Evolutionary conservation across 2,888 invertebrate genomes (phyloP), one percentile per base, ranked within the genome.

Genomic region (Corbicula japonica): DNA sequence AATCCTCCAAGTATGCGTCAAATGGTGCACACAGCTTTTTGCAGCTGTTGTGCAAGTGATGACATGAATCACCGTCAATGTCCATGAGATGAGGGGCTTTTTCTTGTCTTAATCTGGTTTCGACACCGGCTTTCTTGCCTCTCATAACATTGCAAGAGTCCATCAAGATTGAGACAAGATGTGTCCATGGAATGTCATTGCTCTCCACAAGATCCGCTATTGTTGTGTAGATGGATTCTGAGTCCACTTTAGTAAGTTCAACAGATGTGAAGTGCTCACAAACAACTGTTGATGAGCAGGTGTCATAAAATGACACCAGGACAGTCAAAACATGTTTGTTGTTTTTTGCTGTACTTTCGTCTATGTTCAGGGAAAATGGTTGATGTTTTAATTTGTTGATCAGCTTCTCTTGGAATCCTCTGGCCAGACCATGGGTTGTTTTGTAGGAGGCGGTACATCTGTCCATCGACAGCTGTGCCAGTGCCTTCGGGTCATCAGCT

Each of bases 141-240:
- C 86, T 5, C 86, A 88, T 88, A 0, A 86, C 84, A 38, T 48
- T 62, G 35, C 85, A 86, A 2, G 85, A 85, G 66, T 87, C 88
- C 75, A 84, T 80, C 2, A 85, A 52, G 12, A 84, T 56, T 10
- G 83, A 84, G n/a, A 87, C 60, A 3, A 84, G 30, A 26, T 79
- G 86, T 23, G 23, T 48, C 86, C 85, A 88, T 38, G 84, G 83
- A 30, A 88, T 73, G 1, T 79, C 54, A 44, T 74, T 34, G 1
- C 34, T 34, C 10, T 75, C 71, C 44, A 86, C 73, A 1, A 83
- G 15, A 1, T 77, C 41, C 4, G 35, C 56, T 1, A 87, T 12
- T 3, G 50, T 61, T 1, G 69, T 44, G 35, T 54, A 78, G 5
- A 87, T 18, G 38, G 73, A 46, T 10, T 62, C 41, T 52, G 68